Evolutionary conservation across 2,113 vertebrate species (phyloP).

Genomic region (Strix aluco): DNA sequence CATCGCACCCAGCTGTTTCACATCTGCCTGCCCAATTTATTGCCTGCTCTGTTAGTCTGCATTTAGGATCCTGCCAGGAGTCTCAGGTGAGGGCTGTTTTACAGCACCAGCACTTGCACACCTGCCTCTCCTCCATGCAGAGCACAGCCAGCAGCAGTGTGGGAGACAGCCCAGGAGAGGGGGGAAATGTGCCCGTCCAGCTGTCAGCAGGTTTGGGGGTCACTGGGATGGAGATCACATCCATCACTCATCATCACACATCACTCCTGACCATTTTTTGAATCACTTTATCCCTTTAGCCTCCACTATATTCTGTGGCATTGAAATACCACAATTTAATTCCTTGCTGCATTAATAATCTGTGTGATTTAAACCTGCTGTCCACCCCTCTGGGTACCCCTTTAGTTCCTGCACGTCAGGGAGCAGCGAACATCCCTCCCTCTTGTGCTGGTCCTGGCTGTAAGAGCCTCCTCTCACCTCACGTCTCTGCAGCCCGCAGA

Average conservation of each 20-base stretch:
- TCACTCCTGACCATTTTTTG: not conserved
- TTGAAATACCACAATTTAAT: not conserved
- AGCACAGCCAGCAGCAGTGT: not conserved
- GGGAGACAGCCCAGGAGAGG: not conserved
- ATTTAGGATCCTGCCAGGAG: not conserved
- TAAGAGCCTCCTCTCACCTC: not conserved
- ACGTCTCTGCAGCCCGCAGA: not conserved
- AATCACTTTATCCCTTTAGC: not conserved
- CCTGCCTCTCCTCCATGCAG: not conserved
- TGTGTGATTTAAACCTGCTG: not conserved
- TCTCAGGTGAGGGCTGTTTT: not conserved
- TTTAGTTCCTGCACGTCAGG: not conserved
- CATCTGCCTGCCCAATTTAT: not conserved
- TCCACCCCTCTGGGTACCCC: not conserved
- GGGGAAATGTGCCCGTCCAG: not conserved
- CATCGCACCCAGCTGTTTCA: rapidly evolving
- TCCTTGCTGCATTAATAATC: not conserved
- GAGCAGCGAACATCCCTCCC: not conserved
- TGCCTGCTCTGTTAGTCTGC: not conserved
- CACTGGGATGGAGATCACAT: not conserved
- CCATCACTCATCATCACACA: not conserved
- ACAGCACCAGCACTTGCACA: not conserved
- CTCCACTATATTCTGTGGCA: not conserved
- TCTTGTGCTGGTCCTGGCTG: not conserved
- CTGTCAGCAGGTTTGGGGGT: not conserved